Evolutionary conservation across 2,888 invertebrate genomes (phyloP), one percentile per base, ranked within the genome.

Genomic region (Rhodophaea formosa): DNA sequence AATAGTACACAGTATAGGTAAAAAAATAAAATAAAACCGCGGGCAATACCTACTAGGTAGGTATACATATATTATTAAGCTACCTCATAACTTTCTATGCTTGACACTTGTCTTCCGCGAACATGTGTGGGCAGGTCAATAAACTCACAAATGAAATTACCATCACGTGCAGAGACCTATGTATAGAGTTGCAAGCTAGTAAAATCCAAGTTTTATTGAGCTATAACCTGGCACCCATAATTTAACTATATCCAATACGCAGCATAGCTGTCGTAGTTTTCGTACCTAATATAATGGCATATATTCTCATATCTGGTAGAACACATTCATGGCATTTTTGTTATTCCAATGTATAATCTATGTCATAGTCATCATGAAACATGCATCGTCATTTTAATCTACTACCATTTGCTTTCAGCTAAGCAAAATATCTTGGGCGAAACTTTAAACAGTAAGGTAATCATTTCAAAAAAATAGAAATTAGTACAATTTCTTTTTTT

Each of bases 71-170:
- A 45, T 46, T 42, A 17, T 29, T 30, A 32, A 16, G 17, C 32
- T 45, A 60, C 60, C 56, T 49, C 63, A 63, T 59, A 52, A 47
- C 43, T 62, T 55, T 49, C 63, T 62, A 60, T 53, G 51, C 43
- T 62, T 55, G 57, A 59, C 69, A 70, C 62, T 66, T 71, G 70
- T 62, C 51, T 55, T 56, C 23, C 54, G 60, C 56, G 57, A 56
- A 35, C 62, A 64, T 66, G 67, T 57, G 61, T 63, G 45, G 52
- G 47, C 60, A 58, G 71, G 68, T 70, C 72, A 63, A 57, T 59
- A 64, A 67, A 62, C 69, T 60, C 59, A 17, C 17, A 46, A 51
- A 64, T 59, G 54, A 61, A 62, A 70, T 69, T 63, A 59, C 35
- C 44, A 58, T 70, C 70, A 69, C 71, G 68, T 66, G 66, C 67